phyloP scores from a whole-genome alignment of 1,140 invertebrate species.

The Cydia strobilella region DNA sequence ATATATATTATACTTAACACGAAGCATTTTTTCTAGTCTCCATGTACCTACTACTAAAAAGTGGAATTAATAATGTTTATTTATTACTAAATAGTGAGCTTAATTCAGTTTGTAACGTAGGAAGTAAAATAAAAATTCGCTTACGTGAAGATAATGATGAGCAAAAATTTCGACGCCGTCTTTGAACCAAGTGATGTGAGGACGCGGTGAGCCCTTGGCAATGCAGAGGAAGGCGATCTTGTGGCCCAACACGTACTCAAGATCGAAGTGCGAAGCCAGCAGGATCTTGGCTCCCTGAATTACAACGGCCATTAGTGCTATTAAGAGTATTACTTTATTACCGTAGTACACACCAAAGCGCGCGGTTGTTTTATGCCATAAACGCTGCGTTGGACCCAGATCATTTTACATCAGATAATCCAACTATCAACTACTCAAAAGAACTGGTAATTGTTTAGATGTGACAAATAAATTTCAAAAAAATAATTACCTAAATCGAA shows the following conservation, averaged over 20 bases:
- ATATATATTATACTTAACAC: background rate
- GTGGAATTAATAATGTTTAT: too few relatives aligned
- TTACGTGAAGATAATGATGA: conserved; percentile 93
- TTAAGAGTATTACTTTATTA: background rate
- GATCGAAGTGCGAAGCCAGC: conserved; percentile 95
- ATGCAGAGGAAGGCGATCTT: conserved; percentile 95
- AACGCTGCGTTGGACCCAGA: too few relatives aligned
- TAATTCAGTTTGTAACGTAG: too few relatives aligned
- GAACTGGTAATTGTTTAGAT: too few relatives aligned
- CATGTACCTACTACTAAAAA: too few relatives aligned
- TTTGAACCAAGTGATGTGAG: conserved; percentile 96
- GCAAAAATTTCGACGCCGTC: conserved; percentile 94
- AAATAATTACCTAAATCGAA: background rate
- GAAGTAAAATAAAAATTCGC: conserved; percentile 41
- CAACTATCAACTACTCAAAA: too few relatives aligned
- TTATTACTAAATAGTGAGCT: too few relatives aligned
- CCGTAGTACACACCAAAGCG: too few relatives aligned
- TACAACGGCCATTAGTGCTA: background rate
- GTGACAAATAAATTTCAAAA: too few relatives aligned
- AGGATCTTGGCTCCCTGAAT: conserved; percentile 93
- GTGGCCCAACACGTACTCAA: conserved; percentile 95
- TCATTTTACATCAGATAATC: too few relatives aligned
- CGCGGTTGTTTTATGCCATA: too few relatives aligned
- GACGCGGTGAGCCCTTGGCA: conserved; percentile 90
- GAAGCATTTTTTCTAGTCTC: too few relatives aligned